Base-by-base conservation (phyloP, 2,888 invertebrate genomes). In the Cheilosia scutellata region DNA sequence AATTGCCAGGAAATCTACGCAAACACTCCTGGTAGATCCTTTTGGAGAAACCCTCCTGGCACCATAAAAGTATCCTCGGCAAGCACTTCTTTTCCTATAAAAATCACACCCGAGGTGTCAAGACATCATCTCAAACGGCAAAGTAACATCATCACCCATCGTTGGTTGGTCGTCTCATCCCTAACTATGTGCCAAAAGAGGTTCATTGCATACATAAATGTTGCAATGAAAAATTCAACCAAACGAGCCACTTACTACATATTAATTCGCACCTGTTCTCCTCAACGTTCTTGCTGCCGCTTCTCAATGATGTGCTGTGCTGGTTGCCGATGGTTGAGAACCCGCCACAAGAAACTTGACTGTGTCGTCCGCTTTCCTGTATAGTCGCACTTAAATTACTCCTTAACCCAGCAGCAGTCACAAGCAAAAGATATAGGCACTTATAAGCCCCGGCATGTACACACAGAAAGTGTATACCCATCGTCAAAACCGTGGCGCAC, bases 241-340 rank as follows among this genome's bases (percentile, higher is more conserved):
- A 82, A 86, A 82, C 82, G 86, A 86, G 86, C 82, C 76, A 86
- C 82, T 86, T 82, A 82, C 86, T 82, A 76, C 82, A 82, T 86
- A 86, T 86, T 86, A 86, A 86, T 82, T 86, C 86, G 86, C 86
- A 86, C 86, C 86, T 86, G 86, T 80, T 80, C 80, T 68, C 75
- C 37, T 44, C 40, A 40, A 49, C 16, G 42, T 60, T 66, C 44
- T 72, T 58, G 53, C 29, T 62, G 57, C 7, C 29, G 6, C 6
- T 60, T n/a, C 13, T 49, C 7, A 33, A 60, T 27, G 44, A 16
- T 47, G 16, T 51, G 27, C 11, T 47, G 16, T 51, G 27, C 11
- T 29, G 51, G 27, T n/a, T 75, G 55, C 25, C 29, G 27, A 16
- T 65, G 58, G 33, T 27, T 31, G 68, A 11, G 47, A 40, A 29